phyloP scores from a whole-genome alignment of 2,113 vertebrate genomes.

The Centropus bengalensis region DNA sequence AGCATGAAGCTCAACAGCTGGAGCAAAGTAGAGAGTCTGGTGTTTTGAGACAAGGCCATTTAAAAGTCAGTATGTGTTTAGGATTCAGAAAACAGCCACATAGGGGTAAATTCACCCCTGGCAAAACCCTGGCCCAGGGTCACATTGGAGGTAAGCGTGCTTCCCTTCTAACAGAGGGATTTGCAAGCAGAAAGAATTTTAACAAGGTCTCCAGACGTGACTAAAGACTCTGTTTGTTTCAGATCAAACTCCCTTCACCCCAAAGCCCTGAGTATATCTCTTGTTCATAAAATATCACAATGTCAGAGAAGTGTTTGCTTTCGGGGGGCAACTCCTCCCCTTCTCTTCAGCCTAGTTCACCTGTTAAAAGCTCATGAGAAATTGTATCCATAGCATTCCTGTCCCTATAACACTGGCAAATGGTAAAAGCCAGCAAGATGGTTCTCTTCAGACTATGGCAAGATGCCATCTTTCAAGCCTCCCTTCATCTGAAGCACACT shows the following conservation, averaged over 20 bases:
- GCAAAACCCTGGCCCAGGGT: background rate
- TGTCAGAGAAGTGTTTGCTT: background rate
- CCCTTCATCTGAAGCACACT: background rate
- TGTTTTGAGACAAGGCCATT: constrained; percentile 3
- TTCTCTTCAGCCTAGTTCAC: constrained; percentile 8
- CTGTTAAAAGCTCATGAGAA: constrained; percentile 40
- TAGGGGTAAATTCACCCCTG: constrained; percentile 36
- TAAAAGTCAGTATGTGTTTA: constrained; percentile 6
- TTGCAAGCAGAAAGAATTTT: constrained; percentile 67
- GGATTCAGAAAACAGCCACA: constrained; percentile 23
- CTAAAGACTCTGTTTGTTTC: constrained; percentile 42
- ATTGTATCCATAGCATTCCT: background rate
- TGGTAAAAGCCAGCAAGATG: constrained; percentile 4
- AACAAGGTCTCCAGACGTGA: constrained; percentile 61
- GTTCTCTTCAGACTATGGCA: background rate
- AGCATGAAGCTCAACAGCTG: constrained; percentile 28
- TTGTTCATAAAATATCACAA: constrained; percentile 28
- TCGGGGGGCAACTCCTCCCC: background rate
- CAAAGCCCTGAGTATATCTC: background rate
- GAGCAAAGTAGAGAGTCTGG: background rate
- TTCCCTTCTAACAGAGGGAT: constrained; percentile 50
- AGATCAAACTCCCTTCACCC: constrained; percentile 18
- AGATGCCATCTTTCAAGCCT: background rate
- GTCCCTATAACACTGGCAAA: background rate
- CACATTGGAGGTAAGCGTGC: constrained; percentile 21